Evolutionary conservation across 1,140 invertebrate species (phyloP).

Genomic region (Solenopsis fugax): DNA sequence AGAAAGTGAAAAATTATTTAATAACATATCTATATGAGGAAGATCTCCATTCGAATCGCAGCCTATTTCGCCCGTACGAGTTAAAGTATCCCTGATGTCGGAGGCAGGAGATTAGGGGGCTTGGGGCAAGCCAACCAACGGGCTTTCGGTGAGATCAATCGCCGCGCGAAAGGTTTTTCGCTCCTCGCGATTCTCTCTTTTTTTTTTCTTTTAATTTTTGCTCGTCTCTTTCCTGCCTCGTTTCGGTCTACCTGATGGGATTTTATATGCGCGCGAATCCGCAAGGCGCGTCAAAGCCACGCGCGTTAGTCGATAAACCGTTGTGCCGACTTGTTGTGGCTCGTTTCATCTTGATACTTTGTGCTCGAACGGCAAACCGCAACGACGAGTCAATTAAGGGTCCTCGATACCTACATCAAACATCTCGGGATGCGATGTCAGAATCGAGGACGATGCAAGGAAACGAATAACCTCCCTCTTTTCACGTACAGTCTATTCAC

Average conservation of each 20-base stretch:
- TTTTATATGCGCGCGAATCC: constrained; percentile 38
- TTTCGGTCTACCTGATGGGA: constrained; percentile 40
- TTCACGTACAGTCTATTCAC: constrained; percentile 18
- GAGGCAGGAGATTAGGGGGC: constrained; percentile 40
- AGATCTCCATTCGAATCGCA: not conserved
- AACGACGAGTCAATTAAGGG: constrained; percentile 48
- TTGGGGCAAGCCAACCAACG: constrained; percentile 18
- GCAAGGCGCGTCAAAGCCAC: constrained; percentile 39
- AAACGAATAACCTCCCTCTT: constrained; percentile 3
- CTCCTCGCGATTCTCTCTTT: constrained; percentile 25
- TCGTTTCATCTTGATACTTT: constrained; percentile 37
- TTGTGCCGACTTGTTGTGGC: constrained; percentile 29
- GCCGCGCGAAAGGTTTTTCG: constrained; percentile 59
- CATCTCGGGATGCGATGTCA: not conserved
- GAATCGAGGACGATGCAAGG: constrained; percentile 15
- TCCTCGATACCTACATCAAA: constrained; percentile 36
- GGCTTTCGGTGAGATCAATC: constrained; percentile 73
- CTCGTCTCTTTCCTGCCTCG: constrained; percentile 1
- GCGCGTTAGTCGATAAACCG: constrained; percentile 29
- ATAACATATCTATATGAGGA: constrained; percentile 4
- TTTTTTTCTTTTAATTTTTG: constrained; percentile 32
- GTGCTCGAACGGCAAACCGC: constrained; percentile 43
- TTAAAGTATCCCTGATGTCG: constrained; percentile 5
- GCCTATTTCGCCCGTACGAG: not conserved
- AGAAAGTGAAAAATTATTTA: not conserved